Evolutionary conservation across 2,888 invertebrate genomes (phyloP), one percentile per base, ranked within the genome.

Genomic region (Lordiphosa andalusiaca): DNA sequence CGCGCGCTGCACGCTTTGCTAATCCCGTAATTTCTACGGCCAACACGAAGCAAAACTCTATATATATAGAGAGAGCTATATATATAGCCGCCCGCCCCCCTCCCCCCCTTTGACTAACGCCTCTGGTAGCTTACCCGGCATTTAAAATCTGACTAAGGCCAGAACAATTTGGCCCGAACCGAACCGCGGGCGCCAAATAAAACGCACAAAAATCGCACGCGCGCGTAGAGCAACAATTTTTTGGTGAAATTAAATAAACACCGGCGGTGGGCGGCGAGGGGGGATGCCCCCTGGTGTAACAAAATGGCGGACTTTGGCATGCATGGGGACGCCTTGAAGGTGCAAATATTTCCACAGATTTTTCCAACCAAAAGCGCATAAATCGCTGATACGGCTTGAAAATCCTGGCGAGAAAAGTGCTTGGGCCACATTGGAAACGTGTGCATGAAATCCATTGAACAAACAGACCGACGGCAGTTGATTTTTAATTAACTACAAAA

Each of bases 381-480:
- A 84, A 84, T 83, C 83, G 85, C 77, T 81, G 82, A 85, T 81
- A 73, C 67, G 68, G 62, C 80, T 41, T 49, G 67, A 84, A 65
- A 78, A 71, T 67, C 71, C 69, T 53, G 41, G 19, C 48, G 39
- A 41, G 37, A 41, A 42, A 38, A 21, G 51, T 16, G 40, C 30
- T 3, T 2, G 39, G 3, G 53, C 37, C 40, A 75, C 67, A 67
- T 47, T 66, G 65, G 66, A 72, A 83, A 77, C 86, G 85, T 84
- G 85, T 84, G 86, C 86, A 87, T 89, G 87, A 89, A 89, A 89
- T 89, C 89, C 89, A 89, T 89, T 88, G 85, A 87, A 89, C 88
- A 89, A 89, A 89, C 87, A 89, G 72, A 80, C 88, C 88, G 82
- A 78, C 71, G 89, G 89, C 89, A 84, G 89, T 89, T 89, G 88